Base-by-base conservation (phyloP, 2,113 vertebrate genomes). In the Prionailurus viverrinus region DNA sequence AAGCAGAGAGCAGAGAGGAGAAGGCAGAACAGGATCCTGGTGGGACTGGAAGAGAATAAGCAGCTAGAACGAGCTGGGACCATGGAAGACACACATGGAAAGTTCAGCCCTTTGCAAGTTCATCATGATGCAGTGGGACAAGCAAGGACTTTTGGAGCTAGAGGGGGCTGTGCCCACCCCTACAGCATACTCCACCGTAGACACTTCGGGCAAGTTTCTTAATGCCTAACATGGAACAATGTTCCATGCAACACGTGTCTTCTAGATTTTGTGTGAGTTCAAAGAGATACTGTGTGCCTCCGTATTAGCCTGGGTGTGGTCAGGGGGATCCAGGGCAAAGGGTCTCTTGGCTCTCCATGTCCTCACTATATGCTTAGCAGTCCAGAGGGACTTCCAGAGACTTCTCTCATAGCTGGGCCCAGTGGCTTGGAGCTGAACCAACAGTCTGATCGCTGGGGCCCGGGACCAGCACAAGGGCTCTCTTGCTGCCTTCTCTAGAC, bases 41-140 rank as follows among this genome's bases (percentile, higher is more conserved):
- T 19, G 33, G 48, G 41, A 21, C 27, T 41, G 23, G 36, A 84
- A 41, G 55, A 74, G 71, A 58, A 18, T 14, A 39, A 8, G 9
- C 53, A 29, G 33, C 39, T 41, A 15, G 12, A 21, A 36, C 53
- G 25, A 3, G 31, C n/a, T 1, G 41, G 51, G 16, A 27, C 65
- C 5, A 1, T 3, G n/a, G n/a, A 69, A 61, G 66, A 23, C 19
- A 31, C 21, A 41, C 65, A 8, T 9, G 76, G 12, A 9, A 36
- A 21, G 10, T 31, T 68, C 5, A 10, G 61, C 13, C 53, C 31
- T 39, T 88, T 16, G 11, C 61, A 5, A 2, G 11, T 33, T 58
- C 21, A 31, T 39, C n/a, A 0, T 4, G 21, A n/a, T 8, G 27
- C 3, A 3, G 21, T 8, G 5, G 27, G 53, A 1, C 13, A 4